These are phyloP conservation scores for Seira ritae DNA, from an alignment of 2,888 invertebrate species.

Conservation along the genomic window DNA sequence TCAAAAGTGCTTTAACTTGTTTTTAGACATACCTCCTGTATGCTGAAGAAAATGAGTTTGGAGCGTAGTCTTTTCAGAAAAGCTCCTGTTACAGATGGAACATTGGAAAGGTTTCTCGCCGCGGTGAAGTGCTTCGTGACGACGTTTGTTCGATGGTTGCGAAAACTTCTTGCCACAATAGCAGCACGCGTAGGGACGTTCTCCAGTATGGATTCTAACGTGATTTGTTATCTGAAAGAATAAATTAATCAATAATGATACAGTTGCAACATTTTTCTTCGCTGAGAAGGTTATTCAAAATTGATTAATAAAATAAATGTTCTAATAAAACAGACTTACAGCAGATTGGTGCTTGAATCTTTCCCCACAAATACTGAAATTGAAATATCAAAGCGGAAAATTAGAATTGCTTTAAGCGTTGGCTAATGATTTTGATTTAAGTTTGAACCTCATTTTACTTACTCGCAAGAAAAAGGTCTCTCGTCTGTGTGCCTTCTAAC, in stretches of 20 bases:
- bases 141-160: conserved; percentile 42
- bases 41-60: conserved; percentile 53
- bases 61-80: conserved; percentile 49
- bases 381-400: no score
- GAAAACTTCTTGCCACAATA: conserved; percentile 44
- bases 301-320: no score
- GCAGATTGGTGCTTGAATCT: conserved; percentile 51
- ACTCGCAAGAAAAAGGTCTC: conserved; percentile 47
- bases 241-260: neutral
- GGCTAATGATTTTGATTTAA: no score
- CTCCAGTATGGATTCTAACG: conserved; percentile 44
- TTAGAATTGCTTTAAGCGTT: no score
- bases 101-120: conserved; percentile 50
- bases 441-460: no score
- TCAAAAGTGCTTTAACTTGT: neutral
- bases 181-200: conserved; percentile 31
- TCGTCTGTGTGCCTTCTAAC: conserved; percentile 51
- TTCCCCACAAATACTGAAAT: conserved; percentile 36
- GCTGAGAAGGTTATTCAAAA: no score
- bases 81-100: conserved; percentile 34
- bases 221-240: conserved; percentile 47
- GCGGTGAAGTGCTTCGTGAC: conserved; percentile 48
- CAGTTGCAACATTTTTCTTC: no score
- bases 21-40: conserved; percentile 51
- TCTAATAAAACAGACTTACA: conserved; percentile 22